phyloP scores from a whole-genome alignment of 1,140 invertebrate species.

The Portunus trituberculatus region DNA sequence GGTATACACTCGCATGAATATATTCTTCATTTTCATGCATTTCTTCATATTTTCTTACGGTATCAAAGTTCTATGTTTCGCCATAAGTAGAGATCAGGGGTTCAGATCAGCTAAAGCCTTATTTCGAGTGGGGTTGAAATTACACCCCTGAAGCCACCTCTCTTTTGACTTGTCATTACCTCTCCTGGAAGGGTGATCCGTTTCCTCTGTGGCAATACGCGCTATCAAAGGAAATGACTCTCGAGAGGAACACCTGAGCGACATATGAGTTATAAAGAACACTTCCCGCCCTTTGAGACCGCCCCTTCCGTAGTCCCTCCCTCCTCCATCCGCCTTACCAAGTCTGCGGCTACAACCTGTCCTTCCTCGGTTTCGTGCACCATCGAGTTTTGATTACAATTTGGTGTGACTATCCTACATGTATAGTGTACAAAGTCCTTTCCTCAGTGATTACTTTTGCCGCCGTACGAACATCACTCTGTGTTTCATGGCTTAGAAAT shows the following conservation, averaged over 20 bases:
- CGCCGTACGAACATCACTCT: not conserved
- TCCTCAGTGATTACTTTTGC: constrained; percentile 6
- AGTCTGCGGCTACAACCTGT: not conserved
- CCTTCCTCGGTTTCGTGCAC: not conserved
- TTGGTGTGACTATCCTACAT: not conserved
- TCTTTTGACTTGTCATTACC: constrained; percentile 12
- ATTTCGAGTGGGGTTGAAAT: constrained; percentile 1
- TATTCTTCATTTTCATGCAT: not conserved
- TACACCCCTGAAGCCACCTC: not conserved
- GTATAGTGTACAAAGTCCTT: not conserved
- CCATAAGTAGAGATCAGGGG: not conserved
- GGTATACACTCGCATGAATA: not conserved
- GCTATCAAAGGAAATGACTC: not conserved
- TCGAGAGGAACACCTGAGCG: not conserved
- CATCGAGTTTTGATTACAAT: not conserved
- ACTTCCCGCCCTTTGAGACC: not conserved
- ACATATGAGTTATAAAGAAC: not conserved
- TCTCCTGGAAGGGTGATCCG: not conserved
- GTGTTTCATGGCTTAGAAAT: constrained; percentile 54
- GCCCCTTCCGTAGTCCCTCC: not conserved
- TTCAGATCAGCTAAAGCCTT: not conserved
- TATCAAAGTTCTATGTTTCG: not conserved
- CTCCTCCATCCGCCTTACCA: not conserved
- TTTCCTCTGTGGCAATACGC: not conserved
- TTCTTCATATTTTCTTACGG: not conserved